Percentiles rank a stretch among this genome's conserved stretches.
Conservation (phyloP, 2,888 invertebrate species). For the Drosophila sordidula region DNA sequence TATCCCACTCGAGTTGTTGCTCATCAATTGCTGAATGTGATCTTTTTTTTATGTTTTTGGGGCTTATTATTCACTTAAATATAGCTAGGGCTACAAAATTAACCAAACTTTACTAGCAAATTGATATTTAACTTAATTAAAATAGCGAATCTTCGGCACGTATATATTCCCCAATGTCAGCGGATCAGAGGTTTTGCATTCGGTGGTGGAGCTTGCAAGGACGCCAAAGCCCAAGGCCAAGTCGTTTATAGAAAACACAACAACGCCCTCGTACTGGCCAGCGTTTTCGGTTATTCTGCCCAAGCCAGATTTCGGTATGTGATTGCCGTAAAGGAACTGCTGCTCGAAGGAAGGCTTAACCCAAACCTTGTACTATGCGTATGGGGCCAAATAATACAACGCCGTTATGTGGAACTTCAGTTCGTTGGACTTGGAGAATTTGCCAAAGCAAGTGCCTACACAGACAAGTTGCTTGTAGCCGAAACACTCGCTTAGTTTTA, state of each 20-base stretch:
- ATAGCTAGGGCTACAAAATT: conserved; percentile 28
- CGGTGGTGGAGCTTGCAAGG: conserved; percentile 94
- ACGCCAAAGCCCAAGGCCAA: conserved; percentile 98
- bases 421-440: conserved; percentile 97
- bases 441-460: conserved; percentile 98
- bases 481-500: conserved; percentile 91
- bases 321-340: conserved; percentile 98
- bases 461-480: conserved; percentile 90
- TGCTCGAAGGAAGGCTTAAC: conserved; percentile 97
- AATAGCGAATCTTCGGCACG: conserved; percentile 92
- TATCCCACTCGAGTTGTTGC: no score
- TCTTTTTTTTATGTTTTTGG: not conserved
- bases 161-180: conserved; percentile 98
- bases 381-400: conserved; percentile 96
- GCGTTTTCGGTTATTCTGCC: conserved; percentile 98
- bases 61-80: conserved; percentile 42
- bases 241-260: conserved; percentile 97
- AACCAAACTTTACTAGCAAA: conserved; percentile 19
- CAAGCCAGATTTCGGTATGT: conserved; percentile 97
- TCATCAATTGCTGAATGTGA: no score
- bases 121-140: conserved; percentile 81
- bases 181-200: conserved; percentile 97
- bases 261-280: conserved; percentile 95
- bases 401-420: conserved; percentile 97
- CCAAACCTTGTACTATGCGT: conserved; percentile 99